Evolutionary conservation across 2,888 invertebrate genomes (phyloP).

Genomic region (Trachelus iudaicus): DNA sequence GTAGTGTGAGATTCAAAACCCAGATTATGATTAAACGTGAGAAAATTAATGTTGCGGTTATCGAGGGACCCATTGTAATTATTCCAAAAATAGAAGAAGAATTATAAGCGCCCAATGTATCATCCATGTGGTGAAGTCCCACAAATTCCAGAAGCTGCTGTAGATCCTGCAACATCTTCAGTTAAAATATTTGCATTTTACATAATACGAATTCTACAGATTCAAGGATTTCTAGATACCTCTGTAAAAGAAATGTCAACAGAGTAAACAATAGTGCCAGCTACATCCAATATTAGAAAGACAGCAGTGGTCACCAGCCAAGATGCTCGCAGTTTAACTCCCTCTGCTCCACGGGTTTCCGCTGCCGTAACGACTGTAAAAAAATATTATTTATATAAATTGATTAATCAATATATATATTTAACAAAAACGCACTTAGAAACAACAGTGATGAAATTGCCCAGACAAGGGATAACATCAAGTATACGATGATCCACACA

Average conservation of each 20-base stretch:
- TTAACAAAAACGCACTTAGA: conserved; percentile 9
- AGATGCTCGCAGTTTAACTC: conserved; percentile 8
- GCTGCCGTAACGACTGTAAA: conserved; percentile 9
- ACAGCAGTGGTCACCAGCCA: conserved; percentile 12
- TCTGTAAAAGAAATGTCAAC: conserved; percentile 11
- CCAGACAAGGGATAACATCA: conserved; percentile 8
- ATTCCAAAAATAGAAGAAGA: conserved; percentile 11
- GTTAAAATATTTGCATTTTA: not conserved
- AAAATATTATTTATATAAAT: not conserved
- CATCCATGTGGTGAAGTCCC: not conserved
- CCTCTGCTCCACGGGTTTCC: conserved; percentile 1
- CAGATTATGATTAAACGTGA: conserved; percentile 10
- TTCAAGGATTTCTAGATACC: conserved; percentile 2
- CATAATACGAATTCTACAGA: conserved; percentile 1
- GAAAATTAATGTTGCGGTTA: conserved; percentile 6
- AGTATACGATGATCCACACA: conserved; percentile 12
- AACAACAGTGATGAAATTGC: conserved; percentile 16
- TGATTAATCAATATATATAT: not conserved
- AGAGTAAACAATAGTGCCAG: conserved; percentile 5
- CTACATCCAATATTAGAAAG: conserved; percentile 10
- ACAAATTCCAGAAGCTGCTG: conserved; percentile 7
- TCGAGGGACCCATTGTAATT: conserved; percentile 10
- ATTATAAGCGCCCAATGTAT: not conserved
- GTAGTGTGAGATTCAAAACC: conserved; percentile 13
- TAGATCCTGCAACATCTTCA: not conserved